phyloP scores from a whole-genome alignment of 2,113 vertebrate species.

The Tragulus kanchil region DNA sequence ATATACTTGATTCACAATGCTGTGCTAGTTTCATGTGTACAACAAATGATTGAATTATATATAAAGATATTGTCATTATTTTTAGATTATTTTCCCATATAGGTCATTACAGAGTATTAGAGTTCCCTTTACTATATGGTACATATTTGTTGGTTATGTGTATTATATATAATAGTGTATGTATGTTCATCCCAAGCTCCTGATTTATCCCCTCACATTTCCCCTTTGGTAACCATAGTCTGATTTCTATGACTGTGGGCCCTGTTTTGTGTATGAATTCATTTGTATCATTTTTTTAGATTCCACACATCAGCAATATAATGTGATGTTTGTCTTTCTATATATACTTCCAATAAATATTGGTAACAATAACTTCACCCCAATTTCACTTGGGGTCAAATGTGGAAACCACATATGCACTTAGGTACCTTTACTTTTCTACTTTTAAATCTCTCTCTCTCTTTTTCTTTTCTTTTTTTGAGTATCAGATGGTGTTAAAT shows the following conservation, averaged over 20 bases:
- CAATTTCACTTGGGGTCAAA: not conserved
- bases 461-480: too few species aligned
- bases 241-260: not conserved
- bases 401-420: not conserved
- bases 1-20: not conserved
- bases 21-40: not conserved
- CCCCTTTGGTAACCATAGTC: not conserved
- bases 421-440: not conserved
- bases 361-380: not conserved
- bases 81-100: not conserved
- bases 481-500: not conserved
- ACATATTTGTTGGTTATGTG: not conserved
- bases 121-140: not conserved
- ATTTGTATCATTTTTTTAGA: not conserved
- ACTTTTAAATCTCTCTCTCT: not conserved
- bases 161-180: not conserved
- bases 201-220: not conserved
- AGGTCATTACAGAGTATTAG: not conserved
- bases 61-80: not conserved
- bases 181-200: not conserved
- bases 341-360: not conserved
- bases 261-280: not conserved
- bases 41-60: not conserved
- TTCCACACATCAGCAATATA: not conserved
- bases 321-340: not conserved